Percentiles rank a stretch among this genome's conserved stretches.
Evolutionary conservation across 2,113 vertebrate genomes (phyloP).

Genomic region (Periophthalmus modestus): DNA sequence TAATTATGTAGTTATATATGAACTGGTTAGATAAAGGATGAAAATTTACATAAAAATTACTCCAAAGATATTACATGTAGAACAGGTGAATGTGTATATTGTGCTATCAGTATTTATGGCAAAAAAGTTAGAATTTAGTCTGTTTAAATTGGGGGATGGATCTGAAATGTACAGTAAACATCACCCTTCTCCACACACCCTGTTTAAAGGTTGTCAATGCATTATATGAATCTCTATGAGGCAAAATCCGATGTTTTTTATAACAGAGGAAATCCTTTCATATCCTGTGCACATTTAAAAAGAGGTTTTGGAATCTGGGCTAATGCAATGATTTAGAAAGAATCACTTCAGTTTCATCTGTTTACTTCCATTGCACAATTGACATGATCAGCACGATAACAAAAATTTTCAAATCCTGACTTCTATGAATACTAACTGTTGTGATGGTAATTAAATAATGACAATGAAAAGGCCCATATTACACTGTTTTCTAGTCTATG

Average conservation of each 20-base stretch:
- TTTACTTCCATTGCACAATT: background rate
- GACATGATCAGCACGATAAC: background rate
- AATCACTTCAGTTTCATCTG: background rate
- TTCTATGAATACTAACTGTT: too few species aligned
- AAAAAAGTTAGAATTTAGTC: background rate
- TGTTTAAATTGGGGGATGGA: background rate
- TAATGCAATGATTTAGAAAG: background rate
- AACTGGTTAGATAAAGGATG: too few species aligned
- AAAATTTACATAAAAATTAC: too few species aligned
- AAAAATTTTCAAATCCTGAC: too few species aligned
- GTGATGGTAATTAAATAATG: too few species aligned
- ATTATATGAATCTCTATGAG: background rate
- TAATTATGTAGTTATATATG: too few species aligned
- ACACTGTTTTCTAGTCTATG: too few species aligned
- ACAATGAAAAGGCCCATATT: background rate
- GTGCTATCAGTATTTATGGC: too few species aligned
- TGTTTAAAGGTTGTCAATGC: background rate
- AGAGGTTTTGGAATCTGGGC: background rate
- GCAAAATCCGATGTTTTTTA: background rate
- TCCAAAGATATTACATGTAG: too few species aligned
- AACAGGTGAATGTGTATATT: too few species aligned
- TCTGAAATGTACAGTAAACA: background rate
- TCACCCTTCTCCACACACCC: background rate
- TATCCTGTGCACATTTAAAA: background rate
- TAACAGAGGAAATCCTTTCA: slow-evolving; percentile 2